Percentiles rank a stretch among this genome's conserved stretches.
These are phyloP conservation scores for Monopis laevigella DNA, from an alignment of 2,888 invertebrate species.

Conservation along the genomic window DNA sequence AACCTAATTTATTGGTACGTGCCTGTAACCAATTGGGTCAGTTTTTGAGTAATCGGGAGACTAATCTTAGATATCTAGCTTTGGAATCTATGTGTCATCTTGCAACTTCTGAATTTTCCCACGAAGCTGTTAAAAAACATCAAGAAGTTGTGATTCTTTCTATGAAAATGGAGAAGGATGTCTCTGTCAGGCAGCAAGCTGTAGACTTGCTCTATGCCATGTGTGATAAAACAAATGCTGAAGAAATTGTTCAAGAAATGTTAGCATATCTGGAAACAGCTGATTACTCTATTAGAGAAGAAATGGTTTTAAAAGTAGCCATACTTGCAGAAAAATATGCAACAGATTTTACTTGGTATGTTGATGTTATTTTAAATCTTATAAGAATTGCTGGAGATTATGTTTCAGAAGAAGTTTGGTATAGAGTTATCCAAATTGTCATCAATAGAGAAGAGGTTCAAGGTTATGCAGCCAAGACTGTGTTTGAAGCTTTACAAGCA, in stretches of 20 bases:
- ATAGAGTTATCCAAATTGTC: slow-evolving; percentile 98
- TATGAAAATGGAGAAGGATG: slow-evolving; percentile 99
- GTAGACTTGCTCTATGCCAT: slow-evolving; percentile 99
- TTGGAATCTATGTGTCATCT: slow-evolving; percentile 99
- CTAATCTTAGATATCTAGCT: slow-evolving; percentile 96
- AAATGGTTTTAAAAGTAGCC: slow-evolving; percentile 99
- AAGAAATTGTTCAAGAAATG: slow-evolving; percentile 99
- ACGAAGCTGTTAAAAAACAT: slow-evolving; percentile 99
- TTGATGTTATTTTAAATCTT: slow-evolving; percentile 97
- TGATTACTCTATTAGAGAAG: slow-evolving; percentile 99
- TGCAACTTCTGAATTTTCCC: slow-evolving; percentile 98
- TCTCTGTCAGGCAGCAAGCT: slow-evolving; percentile 96
- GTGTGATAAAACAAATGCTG: slow-evolving; percentile 99
- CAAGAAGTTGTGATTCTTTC: slow-evolving; percentile 99
- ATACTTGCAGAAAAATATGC: slow-evolving; percentile 99
- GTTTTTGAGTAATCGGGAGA: slow-evolving; percentile 96
- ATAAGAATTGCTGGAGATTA: slow-evolving; percentile 99
- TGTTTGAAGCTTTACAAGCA: slow-evolving; percentile 98
- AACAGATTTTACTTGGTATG: slow-evolving; percentile 98
- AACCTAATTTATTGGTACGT: slow-evolving; percentile 94
- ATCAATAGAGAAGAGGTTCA: slow-evolving; percentile 99
- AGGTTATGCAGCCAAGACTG: slow-evolving; percentile 99
- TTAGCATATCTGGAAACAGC: slow-evolving; percentile 98
- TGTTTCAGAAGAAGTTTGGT: slow-evolving; percentile 99
- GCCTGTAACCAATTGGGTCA: slow-evolving; percentile 99